Conservation (phyloP, 2,888 invertebrate species). For the Cetonia aurata region DNA sequence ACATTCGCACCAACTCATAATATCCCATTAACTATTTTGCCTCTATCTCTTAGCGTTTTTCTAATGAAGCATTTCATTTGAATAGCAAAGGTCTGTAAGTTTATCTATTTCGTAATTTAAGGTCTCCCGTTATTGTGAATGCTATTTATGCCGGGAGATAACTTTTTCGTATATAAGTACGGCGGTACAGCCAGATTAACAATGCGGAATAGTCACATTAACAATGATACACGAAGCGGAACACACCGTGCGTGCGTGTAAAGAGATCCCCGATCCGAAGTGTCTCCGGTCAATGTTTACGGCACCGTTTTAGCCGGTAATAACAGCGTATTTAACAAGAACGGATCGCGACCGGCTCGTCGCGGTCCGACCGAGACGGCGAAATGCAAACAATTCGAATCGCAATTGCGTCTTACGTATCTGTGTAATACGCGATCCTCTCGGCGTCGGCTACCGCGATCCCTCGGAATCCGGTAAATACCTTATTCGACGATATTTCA, state of each 20-base stretch:
- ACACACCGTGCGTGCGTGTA: background rate
- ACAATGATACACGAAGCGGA: background rate
- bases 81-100: too few species aligned
- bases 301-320: slow-evolving; percentile 55
- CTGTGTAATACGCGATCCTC: slow-evolving; percentile 42
- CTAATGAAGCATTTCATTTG: too few species aligned
- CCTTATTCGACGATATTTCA: slow-evolving; percentile 47
- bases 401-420: slow-evolving; percentile 55
- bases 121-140: too few species aligned
- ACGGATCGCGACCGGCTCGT: slow-evolving; percentile 4
- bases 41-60: too few species aligned
- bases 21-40: too few species aligned
- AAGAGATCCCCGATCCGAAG: slow-evolving; percentile 12
- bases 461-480: slow-evolving; percentile 49
- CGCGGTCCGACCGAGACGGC: slow-evolving; percentile 47
- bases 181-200: background rate
- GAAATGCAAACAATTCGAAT: slow-evolving; percentile 57
- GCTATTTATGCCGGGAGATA: too few species aligned
- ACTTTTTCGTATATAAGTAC: too few species aligned
- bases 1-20: too few species aligned
- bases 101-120: too few species aligned
- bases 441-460: slow-evolving; percentile 44
- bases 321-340: slow-evolving; percentile 48
- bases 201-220: background rate
- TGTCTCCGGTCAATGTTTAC: slow-evolving; percentile 51